phyloP scores from a whole-genome alignment of 2,888 invertebrate species.

The Trissolcus brochymenae region DNA sequence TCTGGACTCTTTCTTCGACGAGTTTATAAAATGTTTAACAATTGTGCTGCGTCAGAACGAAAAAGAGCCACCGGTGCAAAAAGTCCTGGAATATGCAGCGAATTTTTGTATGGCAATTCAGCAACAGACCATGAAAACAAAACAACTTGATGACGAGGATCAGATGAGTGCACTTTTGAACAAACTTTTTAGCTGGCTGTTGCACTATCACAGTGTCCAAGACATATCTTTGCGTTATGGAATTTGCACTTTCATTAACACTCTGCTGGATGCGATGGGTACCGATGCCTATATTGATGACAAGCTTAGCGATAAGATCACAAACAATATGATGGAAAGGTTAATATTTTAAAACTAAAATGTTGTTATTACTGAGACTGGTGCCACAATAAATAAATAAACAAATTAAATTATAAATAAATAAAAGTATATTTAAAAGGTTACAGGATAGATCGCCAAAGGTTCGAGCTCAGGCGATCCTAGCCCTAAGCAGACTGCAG shows the following conservation, averaged over 20 bases:
- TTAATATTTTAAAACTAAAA: too few species aligned
- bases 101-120: slow-evolving; percentile 81
- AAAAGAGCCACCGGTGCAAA: slow-evolving; percentile 82
- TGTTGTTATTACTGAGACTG: too few species aligned
- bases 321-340: slow-evolving; percentile 81
- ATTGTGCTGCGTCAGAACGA: slow-evolving; percentile 83
- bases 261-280: slow-evolving; percentile 84
- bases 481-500: slow-evolving; percentile 87
- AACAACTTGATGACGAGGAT: slow-evolving; percentile 76
- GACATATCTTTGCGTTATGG: slow-evolving; percentile 82
- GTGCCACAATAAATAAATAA: too few species aligned
- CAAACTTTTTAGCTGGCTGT: slow-evolving; percentile 81
- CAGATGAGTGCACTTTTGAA: slow-evolving; percentile 78
- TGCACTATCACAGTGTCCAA: slow-evolving; percentile 78
- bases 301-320: slow-evolving; percentile 84
- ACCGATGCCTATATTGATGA: slow-evolving; percentile 87
- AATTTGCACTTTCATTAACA: slow-evolving; percentile 87
- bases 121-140: slow-evolving; percentile 64
- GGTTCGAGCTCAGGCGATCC: slow-evolving; percentile 87
- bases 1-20: slow-evolving; percentile 80
- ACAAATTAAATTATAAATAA: too few species aligned
- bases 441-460: slow-evolving; percentile 84
- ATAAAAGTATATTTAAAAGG: slow-evolving; percentile 64
- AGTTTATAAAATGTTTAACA: slow-evolving; percentile 82
- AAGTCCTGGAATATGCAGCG: slow-evolving; percentile 84